A percentile compares a stretch with the other conserved stretches of the same genome.
These are phyloP conservation scores for Chelon auratus DNA, from an alignment of 2,797 vertebrate genomes.

Conservation along the genomic window DNA sequence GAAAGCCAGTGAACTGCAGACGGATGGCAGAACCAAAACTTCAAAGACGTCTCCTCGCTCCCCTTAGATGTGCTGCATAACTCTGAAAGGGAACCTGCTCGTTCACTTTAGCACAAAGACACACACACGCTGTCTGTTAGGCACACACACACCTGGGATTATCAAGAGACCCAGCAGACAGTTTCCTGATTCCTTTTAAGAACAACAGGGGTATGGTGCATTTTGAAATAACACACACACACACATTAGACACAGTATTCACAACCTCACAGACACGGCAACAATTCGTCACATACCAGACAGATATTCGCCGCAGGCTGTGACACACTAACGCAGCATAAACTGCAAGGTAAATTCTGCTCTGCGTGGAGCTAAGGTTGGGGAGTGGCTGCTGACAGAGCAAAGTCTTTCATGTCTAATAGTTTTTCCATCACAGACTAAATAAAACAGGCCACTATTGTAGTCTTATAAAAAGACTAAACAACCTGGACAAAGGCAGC, in stretches of 20 bases:
- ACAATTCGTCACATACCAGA: slow-evolving; percentile 66
- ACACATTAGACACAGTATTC: slow-evolving; percentile 6
- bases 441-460: slow-evolving; percentile 75
- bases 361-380: slow-evolving; percentile 33
- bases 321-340: slow-evolving; percentile 66
- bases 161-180: slow-evolving; percentile 41
- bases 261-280: slow-evolving; percentile 19
- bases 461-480: slow-evolving; percentile 64
- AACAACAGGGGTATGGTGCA: slow-evolving; percentile 27
- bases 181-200: slow-evolving; percentile 58
- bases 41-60: slow-evolving; percentile 80
- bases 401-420: slow-evolving; percentile 72
- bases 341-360: slow-evolving; percentile 69
- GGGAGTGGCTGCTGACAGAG: slow-evolving; percentile 67
- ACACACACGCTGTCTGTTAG: slow-evolving; percentile 23
- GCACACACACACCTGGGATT: slow-evolving; percentile 52
- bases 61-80: slow-evolving; percentile 55
- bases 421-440: slow-evolving; percentile 64
- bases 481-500: slow-evolving; percentile 56
- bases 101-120: slow-evolving; percentile 75
- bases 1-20: slow-evolving; percentile 77
- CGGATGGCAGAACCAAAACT: slow-evolving; percentile 81
- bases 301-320: slow-evolving; percentile 60
- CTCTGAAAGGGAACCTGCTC: slow-evolving; percentile 74
- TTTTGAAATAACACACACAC: slow-evolving; percentile 41